Evolutionary conservation across 1,140 invertebrate species (phyloP), one percentile per base, ranked within the genome.

Genomic region (Zaprionus camerounensis): DNA sequence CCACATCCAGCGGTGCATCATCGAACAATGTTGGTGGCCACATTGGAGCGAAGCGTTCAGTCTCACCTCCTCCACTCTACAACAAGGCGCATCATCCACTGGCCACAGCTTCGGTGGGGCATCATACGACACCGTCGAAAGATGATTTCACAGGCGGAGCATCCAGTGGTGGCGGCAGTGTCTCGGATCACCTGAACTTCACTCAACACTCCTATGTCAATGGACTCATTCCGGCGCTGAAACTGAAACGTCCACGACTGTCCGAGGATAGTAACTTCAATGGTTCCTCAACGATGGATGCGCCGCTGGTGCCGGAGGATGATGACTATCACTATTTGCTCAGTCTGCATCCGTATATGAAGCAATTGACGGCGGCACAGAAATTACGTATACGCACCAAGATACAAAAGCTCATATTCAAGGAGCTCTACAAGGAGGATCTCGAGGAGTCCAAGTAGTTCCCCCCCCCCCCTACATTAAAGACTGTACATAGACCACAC

Each of bases 351-450:
- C 92, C 92, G 5, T 93, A 92, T 56, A 92, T 93, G 91, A 92
- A 91, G 49, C 91, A 92, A 49, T 58, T 93, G 62, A 92, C 80
- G 44, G 82, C 91, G 13, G 82, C 92, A 9, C 92, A 93, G 44
- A 93, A 93, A 62, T 61, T 93, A 53, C 84, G 91, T 38, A 91
- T 92, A 63, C 87, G 92, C 69, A 93, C 91, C 62, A 92, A 92
- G 81, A 92, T 93, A 78, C 92, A 93, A 84, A 93, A 93, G 66
- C 76, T 93, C 69, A 92, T 93, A 26, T 93, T 93, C 34, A 93
- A 93, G 61, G 92, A 93, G 74, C 85, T 93, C 38, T 93, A 93
- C 74, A 92, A 92, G 64, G 90, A 92, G 75, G 92, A 93, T 73
- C 79, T 92, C 53, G 91, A 92, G 71, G 91, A 92, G 67, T 91